phyloP scores from a whole-genome alignment of 2,113 vertebrate species.

The Platysternon megacephalum region DNA sequence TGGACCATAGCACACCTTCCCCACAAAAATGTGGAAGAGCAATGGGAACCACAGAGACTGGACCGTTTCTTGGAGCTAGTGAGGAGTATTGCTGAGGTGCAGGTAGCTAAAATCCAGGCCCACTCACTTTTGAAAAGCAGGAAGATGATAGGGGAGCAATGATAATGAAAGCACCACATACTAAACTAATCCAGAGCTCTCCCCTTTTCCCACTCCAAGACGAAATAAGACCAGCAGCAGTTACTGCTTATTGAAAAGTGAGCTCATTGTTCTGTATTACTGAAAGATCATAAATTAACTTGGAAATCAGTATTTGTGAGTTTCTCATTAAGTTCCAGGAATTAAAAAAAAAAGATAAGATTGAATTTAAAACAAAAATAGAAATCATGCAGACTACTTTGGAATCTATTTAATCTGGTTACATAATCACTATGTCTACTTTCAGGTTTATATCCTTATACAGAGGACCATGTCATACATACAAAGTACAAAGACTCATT shows the following conservation, averaged over 20 bases:
- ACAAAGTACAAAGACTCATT: conserved; percentile 98
- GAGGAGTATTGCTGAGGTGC: background rate
- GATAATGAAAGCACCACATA: fast-evolving
- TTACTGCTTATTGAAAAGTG: background rate
- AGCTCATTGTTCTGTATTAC: background rate
- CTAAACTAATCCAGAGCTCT: background rate
- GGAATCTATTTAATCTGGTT: background rate
- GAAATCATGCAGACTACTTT: background rate
- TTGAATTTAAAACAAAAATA: background rate
- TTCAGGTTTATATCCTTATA: conserved; percentile 93
- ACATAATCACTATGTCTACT: conserved; percentile 34
- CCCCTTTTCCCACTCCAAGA: background rate
- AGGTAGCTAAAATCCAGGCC: background rate
- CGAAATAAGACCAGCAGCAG: background rate
- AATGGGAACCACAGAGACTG: background rate
- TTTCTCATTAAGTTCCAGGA: background rate
- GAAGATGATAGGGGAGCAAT: background rate
- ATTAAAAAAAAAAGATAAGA: background rate
- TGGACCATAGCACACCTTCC: background rate
- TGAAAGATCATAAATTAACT: background rate
- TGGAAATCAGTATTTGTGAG: background rate
- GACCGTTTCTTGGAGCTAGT: background rate
- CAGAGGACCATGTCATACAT: conserved; percentile 98
- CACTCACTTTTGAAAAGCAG: background rate
- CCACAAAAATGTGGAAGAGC: background rate